Evolutionary conservation across 1,140 invertebrate genomes (phyloP).

Genomic region (Aphelinus certus): DNA sequence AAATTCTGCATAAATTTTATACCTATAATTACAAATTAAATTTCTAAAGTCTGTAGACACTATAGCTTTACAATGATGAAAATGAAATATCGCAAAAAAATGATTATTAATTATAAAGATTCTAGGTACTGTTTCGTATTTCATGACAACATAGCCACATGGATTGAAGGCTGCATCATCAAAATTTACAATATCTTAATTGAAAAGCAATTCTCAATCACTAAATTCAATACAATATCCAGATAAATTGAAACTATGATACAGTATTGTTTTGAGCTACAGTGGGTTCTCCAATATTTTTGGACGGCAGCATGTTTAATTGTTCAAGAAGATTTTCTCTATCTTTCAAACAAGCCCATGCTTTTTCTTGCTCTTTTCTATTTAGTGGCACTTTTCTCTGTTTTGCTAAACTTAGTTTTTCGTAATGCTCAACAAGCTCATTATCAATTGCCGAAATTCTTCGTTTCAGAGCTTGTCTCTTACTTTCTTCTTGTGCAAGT

Average conservation of each 20-base stretch:
- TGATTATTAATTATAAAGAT: constrained; percentile 15
- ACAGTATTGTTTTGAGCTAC: constrained; percentile 17
- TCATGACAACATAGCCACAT: constrained; percentile 5
- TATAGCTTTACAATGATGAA: constrained; percentile 10
- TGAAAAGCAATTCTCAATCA: constrained; percentile 4
- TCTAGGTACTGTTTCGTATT: constrained; percentile 18
- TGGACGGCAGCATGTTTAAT: constrained; percentile 61
- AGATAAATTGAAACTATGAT: constrained; percentile 13
- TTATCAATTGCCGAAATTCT: constrained; percentile 76
- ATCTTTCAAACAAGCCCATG: constrained; percentile 74
- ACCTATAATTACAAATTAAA: constrained; percentile 25
- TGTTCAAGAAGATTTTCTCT: constrained; percentile 70
- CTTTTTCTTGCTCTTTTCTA: constrained; percentile 85
- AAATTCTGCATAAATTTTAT: constrained; percentile 33
- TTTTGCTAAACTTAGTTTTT: constrained; percentile 77
- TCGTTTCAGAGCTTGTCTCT: constrained; percentile 74
- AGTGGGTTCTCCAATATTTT: constrained; percentile 55
- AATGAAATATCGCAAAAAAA: constrained; percentile 16
- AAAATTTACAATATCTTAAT: constrained; percentile 4
- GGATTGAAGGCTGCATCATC: constrained; percentile 1
- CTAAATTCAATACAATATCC: not conserved
- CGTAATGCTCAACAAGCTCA: constrained; percentile 83
- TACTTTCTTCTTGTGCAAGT: constrained; percentile 73
- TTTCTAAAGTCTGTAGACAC: not conserved
- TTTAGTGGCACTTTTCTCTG: constrained; percentile 82